phyloP scores from a whole-genome alignment of 2,888 invertebrate species.

The Caenorhabditis uteleia region DNA sequence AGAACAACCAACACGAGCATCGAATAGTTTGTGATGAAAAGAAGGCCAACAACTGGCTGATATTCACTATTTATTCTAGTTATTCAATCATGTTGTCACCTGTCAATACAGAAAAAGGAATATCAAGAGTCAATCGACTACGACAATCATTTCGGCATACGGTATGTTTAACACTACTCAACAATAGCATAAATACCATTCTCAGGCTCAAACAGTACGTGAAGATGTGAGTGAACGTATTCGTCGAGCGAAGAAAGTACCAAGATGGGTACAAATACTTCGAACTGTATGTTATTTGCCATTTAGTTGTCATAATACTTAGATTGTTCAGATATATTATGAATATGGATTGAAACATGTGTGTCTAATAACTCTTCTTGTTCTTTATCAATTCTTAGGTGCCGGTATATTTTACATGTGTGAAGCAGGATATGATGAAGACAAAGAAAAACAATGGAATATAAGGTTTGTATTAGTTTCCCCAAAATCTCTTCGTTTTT shows the following conservation, averaged over 20 bases:
- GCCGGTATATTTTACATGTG: slow-evolving; percentile 57
- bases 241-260: slow-evolving; percentile 38
- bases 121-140: slow-evolving; percentile 1
- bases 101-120: too few species aligned
- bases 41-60: too few species aligned
- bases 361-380: slow-evolving; percentile 46
- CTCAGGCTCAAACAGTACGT: slow-evolving; percentile 3
- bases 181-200: neutral
- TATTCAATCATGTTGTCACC: too few species aligned
- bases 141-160: slow-evolving; percentile 4
- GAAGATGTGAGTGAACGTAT: slow-evolving; percentile 19
- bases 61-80: too few species aligned
- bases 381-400: slow-evolving; percentile 58
- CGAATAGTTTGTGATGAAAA: too few species aligned
- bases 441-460: slow-evolving; percentile 48
- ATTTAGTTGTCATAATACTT: neutral
- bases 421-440: slow-evolving; percentile 50
- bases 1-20: too few species aligned
- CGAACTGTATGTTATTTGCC: slow-evolving; percentile 23
- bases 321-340: slow-evolving; percentile 47
- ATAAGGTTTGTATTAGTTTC: slow-evolving; percentile 8
- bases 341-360: slow-evolving; percentile 62
- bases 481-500: neutral
- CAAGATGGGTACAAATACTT: slow-evolving; percentile 51
- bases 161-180: neutral